Conservation (phyloP, 2,797 vertebrate genomes). For the Arnoldichthys spilopterus region DNA sequence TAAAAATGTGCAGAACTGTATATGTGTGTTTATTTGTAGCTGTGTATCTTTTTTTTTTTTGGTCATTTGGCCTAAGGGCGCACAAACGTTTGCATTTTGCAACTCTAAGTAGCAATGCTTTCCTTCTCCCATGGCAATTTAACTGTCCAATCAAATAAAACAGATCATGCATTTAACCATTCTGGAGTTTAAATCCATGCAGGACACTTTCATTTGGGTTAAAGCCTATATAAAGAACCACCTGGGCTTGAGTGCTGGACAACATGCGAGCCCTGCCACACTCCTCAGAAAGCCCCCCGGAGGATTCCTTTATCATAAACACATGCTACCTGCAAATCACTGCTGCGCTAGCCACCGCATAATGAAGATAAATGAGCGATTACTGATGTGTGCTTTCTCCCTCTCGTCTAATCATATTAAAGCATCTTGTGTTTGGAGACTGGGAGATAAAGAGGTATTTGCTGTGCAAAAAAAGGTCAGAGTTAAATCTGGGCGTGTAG, state of each 20-base stretch:
- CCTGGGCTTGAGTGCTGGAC: constrained; percentile 54
- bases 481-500: constrained; percentile 37
- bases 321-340: constrained; percentile 58
- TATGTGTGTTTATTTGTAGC: too few species aligned
- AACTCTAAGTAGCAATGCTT: neutral
- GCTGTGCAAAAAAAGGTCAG: constrained; percentile 27
- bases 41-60: too few species aligned
- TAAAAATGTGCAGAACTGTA: too few species aligned
- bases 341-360: constrained; percentile 39
- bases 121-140: constrained; percentile 1
- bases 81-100: too few species aligned
- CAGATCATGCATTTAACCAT: constrained; percentile 31
- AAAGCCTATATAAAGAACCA: constrained; percentile 41
- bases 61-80: too few species aligned
- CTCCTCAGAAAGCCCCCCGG: constrained; percentile 30
- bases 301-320: constrained; percentile 56
- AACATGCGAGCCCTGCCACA: constrained; percentile 39
- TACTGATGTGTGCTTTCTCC: constrained; percentile 53
- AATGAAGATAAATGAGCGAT: constrained; percentile 60
- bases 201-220: constrained; percentile 39
- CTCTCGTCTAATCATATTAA: constrained; percentile 53
- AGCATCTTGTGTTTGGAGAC: constrained; percentile 42
- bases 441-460: constrained; percentile 33
- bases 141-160: constrained; percentile 21
- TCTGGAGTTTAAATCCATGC: constrained; percentile 22